These are phyloP conservation scores for Parambassis ranga DNA, from an alignment of 2,797 vertebrate genomes.

Conservation along the genomic window DNA sequence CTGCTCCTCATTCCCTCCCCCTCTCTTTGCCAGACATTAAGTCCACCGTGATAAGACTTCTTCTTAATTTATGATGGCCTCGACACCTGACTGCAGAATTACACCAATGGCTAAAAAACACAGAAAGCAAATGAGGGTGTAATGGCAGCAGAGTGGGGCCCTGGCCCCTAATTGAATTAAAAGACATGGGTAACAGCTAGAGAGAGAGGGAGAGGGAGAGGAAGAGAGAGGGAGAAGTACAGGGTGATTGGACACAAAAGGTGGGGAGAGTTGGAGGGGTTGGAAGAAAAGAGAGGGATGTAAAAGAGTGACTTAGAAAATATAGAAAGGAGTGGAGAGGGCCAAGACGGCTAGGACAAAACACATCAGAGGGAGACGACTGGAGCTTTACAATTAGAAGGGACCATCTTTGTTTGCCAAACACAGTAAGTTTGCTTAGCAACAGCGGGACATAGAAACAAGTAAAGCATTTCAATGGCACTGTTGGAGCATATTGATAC, in stretches of 20 bases:
- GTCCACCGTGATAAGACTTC: slow-evolving; percentile 72
- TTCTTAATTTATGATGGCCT: slow-evolving; percentile 81
- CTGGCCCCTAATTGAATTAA: slow-evolving; percentile 99
- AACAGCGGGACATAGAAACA: slow-evolving; percentile 52
- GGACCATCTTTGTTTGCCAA: slow-evolving; percentile 60
- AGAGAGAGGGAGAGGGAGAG: slow-evolving; percentile 16
- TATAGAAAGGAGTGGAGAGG: slow-evolving; percentile 44
- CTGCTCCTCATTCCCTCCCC: slow-evolving; percentile 46
- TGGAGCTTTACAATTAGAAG: slow-evolving; percentile 65
- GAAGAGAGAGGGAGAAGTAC: slow-evolving; percentile 29
- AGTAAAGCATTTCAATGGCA: slow-evolving; percentile 40
- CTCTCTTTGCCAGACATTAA: slow-evolving; percentile 77
- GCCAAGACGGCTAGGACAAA: slow-evolving; percentile 60
- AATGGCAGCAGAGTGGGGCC: slow-evolving; percentile 89
- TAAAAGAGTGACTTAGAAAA: slow-evolving; percentile 62
- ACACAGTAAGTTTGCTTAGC: slow-evolving; percentile 65
- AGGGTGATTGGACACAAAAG: slow-evolving; percentile 48
- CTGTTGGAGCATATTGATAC: slow-evolving; percentile 5
- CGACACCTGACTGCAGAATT: slow-evolving; percentile 85
- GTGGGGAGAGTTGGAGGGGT: slow-evolving; percentile 29
- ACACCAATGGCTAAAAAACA: slow-evolving; percentile 84
- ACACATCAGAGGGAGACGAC: slow-evolving; percentile 58
- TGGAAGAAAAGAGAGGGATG: slow-evolving; percentile 29
- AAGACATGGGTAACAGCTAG: slow-evolving; percentile 78
- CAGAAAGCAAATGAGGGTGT: slow-evolving; percentile 90